phyloP scores from a whole-genome alignment of 2,113 vertebrate species.

The Coregonus clupeaformis region DNA sequence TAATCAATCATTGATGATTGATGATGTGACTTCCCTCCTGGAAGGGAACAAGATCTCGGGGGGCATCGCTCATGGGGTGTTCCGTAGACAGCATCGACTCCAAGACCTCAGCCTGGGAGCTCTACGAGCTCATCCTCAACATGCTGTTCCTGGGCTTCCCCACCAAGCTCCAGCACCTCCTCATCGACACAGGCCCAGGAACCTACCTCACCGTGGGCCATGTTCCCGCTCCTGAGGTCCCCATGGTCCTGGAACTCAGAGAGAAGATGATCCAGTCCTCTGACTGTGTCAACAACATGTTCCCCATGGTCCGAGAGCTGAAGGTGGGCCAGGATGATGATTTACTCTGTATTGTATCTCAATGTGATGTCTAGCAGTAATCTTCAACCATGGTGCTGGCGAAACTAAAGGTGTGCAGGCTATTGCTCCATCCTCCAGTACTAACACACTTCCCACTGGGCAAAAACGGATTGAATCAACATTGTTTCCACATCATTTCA shows the following conservation, averaged over 20 bases:
- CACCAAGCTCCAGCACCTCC: conserved; percentile 30
- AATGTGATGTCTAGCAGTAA: not conserved
- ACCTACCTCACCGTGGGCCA: conserved; percentile 14
- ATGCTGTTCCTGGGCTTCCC: conserved; percentile 34
- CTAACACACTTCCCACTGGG: too few relatives aligned
- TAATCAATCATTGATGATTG: not conserved
- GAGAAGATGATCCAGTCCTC: conserved; percentile 4
- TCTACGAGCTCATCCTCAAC: conserved; percentile 29
- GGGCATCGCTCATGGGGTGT: conserved; percentile 23
- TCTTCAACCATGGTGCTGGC: not conserved
- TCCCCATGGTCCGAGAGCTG: conserved; percentile 25
- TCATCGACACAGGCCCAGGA: conserved; percentile 27
- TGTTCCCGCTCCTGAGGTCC: not conserved
- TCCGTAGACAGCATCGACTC: conserved; percentile 30
- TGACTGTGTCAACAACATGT: conserved; percentile 6
- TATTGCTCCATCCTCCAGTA: too few relatives aligned
- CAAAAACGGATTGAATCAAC: too few relatives aligned
- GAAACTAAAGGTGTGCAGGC: not conserved
- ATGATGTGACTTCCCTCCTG: conserved; percentile 9
- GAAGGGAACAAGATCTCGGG: conserved; percentile 33
- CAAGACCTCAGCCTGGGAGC: conserved; percentile 34
- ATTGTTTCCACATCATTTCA: too few relatives aligned
- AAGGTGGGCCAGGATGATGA: conserved; percentile 5
- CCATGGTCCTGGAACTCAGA: conserved; percentile 18
- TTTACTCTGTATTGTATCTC: too few relatives aligned